Conservation (phyloP, 2,888 invertebrate genomes). For the Phalangium opilio region DNA sequence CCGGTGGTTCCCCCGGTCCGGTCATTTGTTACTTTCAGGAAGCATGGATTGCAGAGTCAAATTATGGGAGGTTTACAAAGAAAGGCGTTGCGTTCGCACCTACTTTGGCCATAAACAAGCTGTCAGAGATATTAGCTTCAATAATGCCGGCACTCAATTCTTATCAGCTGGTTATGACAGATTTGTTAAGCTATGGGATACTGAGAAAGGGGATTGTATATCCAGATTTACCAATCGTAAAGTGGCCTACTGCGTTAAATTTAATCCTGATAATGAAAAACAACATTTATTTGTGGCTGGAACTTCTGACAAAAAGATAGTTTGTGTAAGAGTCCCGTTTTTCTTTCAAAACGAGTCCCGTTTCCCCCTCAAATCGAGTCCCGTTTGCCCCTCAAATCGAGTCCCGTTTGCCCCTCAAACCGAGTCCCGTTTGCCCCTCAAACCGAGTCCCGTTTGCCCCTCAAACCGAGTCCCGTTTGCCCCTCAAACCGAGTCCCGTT, state of each 20-base stretch:
- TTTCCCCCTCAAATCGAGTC: too few species aligned
- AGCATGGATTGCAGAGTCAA: slow-evolving; percentile 96
- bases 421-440: too few species aligned
- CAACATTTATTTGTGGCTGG: slow-evolving; percentile 96
- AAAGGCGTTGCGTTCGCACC: slow-evolving; percentile 76
- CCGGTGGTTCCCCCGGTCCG: slow-evolving; percentile 84
- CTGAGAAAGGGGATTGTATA: slow-evolving; percentile 56
- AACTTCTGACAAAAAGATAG: slow-evolving; percentile 97
- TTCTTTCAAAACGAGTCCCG: too few species aligned
- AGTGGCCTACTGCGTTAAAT: slow-evolving; percentile 95
- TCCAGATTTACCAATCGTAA: slow-evolving; percentile 79
- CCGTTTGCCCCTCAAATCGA: too few species aligned
- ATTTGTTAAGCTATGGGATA: slow-evolving; percentile 95
- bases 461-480: too few species aligned
- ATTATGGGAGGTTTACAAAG: slow-evolving; percentile 97
- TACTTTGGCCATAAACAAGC: slow-evolving; percentile 95
- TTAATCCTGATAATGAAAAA: slow-evolving; percentile 91
- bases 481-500: too few species aligned
- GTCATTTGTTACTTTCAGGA: slow-evolving; percentile 83
- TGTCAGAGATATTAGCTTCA: slow-evolving; percentile 88
- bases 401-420: too few species aligned
- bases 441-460: too few species aligned
- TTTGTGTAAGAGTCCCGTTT: slow-evolving; percentile 59
- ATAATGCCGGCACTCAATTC: slow-evolving; percentile 81
- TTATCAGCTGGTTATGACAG: slow-evolving; percentile 88